Evolutionary conservation across 2,113 vertebrate genomes (phyloP).

Genomic region (Poicephalus gulielmi): DNA sequence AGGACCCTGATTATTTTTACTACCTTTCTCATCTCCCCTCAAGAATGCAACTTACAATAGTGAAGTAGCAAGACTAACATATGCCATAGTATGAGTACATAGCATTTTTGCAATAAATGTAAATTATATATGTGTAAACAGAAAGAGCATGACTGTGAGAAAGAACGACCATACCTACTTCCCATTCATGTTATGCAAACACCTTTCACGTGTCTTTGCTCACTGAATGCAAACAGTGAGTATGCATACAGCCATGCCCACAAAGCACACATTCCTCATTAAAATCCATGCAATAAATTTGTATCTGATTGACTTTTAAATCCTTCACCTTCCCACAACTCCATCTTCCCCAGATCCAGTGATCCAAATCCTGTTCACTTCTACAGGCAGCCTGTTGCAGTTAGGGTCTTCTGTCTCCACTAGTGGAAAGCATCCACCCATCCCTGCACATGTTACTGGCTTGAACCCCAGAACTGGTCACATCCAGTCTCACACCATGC

Average conservation of each 20-base stretch:
- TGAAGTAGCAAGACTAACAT: background rate
- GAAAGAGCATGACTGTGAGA: constrained; percentile 11
- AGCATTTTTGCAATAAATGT: constrained; percentile 56
- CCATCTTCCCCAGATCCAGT: background rate
- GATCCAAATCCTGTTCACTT: background rate
- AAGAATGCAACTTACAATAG: background rate
- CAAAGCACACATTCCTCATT: constrained; percentile 41
- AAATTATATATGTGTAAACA: constrained; percentile 21
- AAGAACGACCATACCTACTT: constrained; percentile 40
- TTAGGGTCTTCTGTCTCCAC: background rate
- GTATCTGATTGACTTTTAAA: constrained; percentile 63
- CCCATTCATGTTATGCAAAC: constrained; percentile 58
- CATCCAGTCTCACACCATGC: background rate
- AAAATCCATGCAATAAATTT: constrained; percentile 46
- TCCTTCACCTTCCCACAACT: constrained; percentile 41
- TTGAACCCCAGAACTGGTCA: background rate
- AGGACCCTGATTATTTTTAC: background rate
- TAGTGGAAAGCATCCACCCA: rapidly evolving
- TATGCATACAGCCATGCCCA: constrained; percentile 13
- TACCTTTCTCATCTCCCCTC: background rate
- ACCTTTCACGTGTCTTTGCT: constrained; percentile 53
- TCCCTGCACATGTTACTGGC: background rate
- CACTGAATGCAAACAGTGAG: constrained; percentile 57
- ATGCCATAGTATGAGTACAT: background rate
- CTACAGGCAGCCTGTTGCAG: background rate